Evolutionary conservation across 2,797 vertebrate genomes (phyloP).

Genomic region (Gastrophryne carolinensis): DNA sequence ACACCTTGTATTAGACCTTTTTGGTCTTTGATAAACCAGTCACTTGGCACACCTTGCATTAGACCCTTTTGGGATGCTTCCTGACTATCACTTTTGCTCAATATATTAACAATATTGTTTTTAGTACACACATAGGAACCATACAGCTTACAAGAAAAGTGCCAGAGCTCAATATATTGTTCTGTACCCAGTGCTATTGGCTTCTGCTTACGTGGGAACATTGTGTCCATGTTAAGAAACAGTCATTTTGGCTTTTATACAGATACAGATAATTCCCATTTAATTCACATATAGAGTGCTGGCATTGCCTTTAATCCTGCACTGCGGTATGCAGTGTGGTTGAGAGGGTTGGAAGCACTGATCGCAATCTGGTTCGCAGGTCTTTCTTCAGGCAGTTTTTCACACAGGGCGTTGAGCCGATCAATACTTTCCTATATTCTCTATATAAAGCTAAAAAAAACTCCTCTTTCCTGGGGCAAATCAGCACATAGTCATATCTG

Average conservation of each 20-base stretch:
- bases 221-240: background rate
- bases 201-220: background rate
- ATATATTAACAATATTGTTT: too few relatives aligned
- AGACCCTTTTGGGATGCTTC: too few relatives aligned
- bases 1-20: too few relatives aligned
- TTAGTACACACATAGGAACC: too few relatives aligned
- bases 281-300: background rate
- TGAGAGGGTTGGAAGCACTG: constrained; percentile 9
- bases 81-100: too few relatives aligned
- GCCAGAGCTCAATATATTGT: too few relatives aligned
- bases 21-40: too few relatives aligned
- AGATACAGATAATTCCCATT: background rate
- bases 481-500: background rate
- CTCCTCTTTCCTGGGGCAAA: background rate
- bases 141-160: too few relatives aligned
- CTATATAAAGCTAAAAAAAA: constrained; percentile 4
- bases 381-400: background rate
- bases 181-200: too few relatives aligned
- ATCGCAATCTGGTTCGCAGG: constrained; percentile 8
- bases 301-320: constrained; percentile 6
- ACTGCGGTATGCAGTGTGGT: background rate
- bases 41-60: too few relatives aligned
- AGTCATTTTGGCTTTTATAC: background rate
- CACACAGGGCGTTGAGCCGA: background rate
- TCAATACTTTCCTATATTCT: constrained; percentile 6